These are phyloP conservation scores for Synergus gifuensis DNA, from an alignment of 2,888 invertebrate genomes.

Conservation along the genomic window DNA sequence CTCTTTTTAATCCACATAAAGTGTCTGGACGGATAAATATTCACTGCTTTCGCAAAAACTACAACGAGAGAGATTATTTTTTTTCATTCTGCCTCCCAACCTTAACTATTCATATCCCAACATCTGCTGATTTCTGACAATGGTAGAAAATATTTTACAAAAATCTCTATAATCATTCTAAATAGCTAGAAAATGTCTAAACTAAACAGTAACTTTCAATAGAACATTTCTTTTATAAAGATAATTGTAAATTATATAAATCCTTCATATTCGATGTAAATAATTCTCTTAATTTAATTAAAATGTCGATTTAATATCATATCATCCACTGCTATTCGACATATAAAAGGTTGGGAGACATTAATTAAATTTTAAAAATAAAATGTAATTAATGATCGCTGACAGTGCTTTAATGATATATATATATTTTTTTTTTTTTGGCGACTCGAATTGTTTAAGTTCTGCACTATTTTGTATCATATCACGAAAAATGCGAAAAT, in stretches of 20 bases:
- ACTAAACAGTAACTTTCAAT: too few species aligned
- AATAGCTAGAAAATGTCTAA: too few species aligned
- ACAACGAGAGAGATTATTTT: conserved; percentile 25
- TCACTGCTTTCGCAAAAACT: neutral
- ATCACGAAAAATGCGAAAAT: conserved; percentile 35
- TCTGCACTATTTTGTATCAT: conserved; percentile 39
- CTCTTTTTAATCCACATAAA: conserved; percentile 37
- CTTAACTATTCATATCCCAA: conserved; percentile 6
- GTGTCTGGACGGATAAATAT: conserved; percentile 35
- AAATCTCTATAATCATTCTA: neutral
- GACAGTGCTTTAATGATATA: neutral
- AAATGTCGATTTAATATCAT: neutral
- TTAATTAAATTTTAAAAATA: neutral
- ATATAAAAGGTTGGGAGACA: neutral
- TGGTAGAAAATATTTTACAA: neutral
- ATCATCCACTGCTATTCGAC: neutral
- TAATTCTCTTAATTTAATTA: neutral
- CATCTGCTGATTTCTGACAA: neutral
- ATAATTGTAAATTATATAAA: neutral
- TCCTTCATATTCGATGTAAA: neutral
- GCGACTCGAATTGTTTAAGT: conserved; percentile 5
- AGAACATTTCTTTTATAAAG: too few species aligned
- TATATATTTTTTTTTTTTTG: conserved; percentile 1
- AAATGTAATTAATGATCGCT: conserved; percentile 13
- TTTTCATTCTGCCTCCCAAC: conserved; percentile 22